Evolutionary conservation across 2,888 invertebrate genomes (phyloP), one percentile per base, ranked within the genome.

Genomic region (Tetheella fluctuosa): DNA sequence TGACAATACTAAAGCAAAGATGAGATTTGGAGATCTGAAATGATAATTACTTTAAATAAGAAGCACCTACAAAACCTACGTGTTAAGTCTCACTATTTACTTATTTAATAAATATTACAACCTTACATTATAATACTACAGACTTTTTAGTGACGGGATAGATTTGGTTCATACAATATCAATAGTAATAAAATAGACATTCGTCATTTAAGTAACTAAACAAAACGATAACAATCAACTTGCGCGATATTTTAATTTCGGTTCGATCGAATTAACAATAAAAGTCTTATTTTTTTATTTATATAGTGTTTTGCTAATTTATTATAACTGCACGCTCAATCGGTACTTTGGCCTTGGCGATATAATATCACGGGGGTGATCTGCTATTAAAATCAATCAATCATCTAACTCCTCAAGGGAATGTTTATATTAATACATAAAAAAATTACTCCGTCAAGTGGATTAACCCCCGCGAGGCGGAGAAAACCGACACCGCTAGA

Each of bases 61-160:
- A 84, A 86, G 85, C 84, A 79, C 75, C 83, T 84, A 85, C 78
- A 75, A 81, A 80, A 81, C 73, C 82, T 85, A 86, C 65, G 73
- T 77, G 76, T 83, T 84, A 86, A 86, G 84, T 87, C 86, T 87
- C 87, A 86, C 84, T 86, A 86, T 85, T 86, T 71, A 80, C 68
- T 75, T 79, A 68, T 69, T 80, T 76, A 75, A 74, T 80, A 81
- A 82, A 81, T 84, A 85, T 84, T 84, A 87, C 86, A 87, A 87
- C 83, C 83, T 83, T 80, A 80, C 60, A 73, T 78, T 79, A 76
- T 83, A 85, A 84, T 84, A 85, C 84, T 84, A 85, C 79, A 83
- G 81, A 84, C 80, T 82, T 80, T 75, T 78, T 70, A 73, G 73
- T 74, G 77, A 81, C 76, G 78, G 80, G 79, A 83, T 73, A 74